Evolutionary conservation across 2,888 invertebrate species (phyloP), one percentile per base, ranked within the genome.

Genomic region (Germaria angustata): DNA sequence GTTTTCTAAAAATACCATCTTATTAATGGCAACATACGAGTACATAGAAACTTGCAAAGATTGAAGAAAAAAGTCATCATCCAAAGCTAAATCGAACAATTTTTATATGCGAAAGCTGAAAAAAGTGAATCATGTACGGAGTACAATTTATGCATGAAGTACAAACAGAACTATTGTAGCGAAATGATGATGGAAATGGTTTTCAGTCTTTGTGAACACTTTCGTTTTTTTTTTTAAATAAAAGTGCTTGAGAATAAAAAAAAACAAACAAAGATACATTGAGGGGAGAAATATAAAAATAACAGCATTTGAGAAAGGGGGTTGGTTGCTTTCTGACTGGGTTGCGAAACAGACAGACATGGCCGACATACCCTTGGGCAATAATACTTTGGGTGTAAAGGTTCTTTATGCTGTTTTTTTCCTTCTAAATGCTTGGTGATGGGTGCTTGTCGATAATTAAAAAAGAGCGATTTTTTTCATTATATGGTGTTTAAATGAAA

Each of bases 361-460:
- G 39, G 39, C 22, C 44, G 20, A 44, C 63, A 66, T 72, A 73
- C 72, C 79, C 66, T 59, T 44, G 72, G 72, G 72, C 72, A 79
- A 72, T 51, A 51, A 59, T 59, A 66, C 28, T 73, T 59, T 59
- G 22, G 20, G 34, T 72, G 57, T 39, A 32, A 68, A 68, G 66
- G 34, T 46, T 71, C 36, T 20, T 69, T 72, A 66, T 34, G 32
- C 15, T 17, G 28, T 53, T n/a, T 55, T 68, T 46, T 24, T 1
- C 6, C 17, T 46, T 34, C n/a, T n/a, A 24, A 71, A 57, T 8
- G 17, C 34, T 49, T 73, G 65, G 72, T 66, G 65, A 72, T 59
- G 65, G 72, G 72, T 79, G 79, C 59, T 79, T 79, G 72, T 79
- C 66, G 72, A 79, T 79, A 79, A 72, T 66, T 72, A 39, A 65